Conservation (phyloP, 2,888 invertebrate genomes). For the Dicyrtoma fusca region DNA sequence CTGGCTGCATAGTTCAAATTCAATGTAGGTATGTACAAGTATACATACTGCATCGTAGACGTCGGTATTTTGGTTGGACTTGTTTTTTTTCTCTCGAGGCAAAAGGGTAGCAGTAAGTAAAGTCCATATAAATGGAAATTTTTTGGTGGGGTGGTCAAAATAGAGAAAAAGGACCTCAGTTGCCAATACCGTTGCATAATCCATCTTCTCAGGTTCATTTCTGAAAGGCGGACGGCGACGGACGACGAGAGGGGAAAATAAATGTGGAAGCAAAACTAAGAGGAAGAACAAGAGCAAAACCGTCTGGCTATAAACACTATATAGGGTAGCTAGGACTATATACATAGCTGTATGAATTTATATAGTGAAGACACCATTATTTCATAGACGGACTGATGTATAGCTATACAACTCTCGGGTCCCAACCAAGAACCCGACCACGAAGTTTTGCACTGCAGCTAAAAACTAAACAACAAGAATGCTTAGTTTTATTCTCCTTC, state of each 20-base stretch:
- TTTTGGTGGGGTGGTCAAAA: slow-evolving; percentile 36
- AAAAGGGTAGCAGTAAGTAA: background rate
- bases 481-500: no score
- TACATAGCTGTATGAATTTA: no score
- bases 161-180: slow-evolving; percentile 21
- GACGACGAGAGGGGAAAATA: background rate
- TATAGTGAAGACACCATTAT: no score
- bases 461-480: no score
- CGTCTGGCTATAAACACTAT: no score
- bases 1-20: slow-evolving; percentile 29
- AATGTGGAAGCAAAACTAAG: slow-evolving; percentile 4
- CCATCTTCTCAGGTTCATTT: slow-evolving; percentile 10
- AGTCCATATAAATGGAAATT: slow-evolving; percentile 42
- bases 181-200: slow-evolving; percentile 25
- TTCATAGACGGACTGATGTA: no score
- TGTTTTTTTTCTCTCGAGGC: background rate
- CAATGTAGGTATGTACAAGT: background rate
- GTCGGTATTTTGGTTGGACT: slow-evolving; percentile 1
- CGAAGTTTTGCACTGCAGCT: no score
- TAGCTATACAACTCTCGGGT: no score
- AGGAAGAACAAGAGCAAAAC: background rate
- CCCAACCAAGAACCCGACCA: no score
- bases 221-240: background rate
- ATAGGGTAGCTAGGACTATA: no score
- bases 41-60: no score